A percentile compares a stretch with the other conserved stretches of the same genome.
Evolutionary conservation across 2,113 vertebrate species (phyloP).

Genomic region (Anthoscopus minutus): DNA sequence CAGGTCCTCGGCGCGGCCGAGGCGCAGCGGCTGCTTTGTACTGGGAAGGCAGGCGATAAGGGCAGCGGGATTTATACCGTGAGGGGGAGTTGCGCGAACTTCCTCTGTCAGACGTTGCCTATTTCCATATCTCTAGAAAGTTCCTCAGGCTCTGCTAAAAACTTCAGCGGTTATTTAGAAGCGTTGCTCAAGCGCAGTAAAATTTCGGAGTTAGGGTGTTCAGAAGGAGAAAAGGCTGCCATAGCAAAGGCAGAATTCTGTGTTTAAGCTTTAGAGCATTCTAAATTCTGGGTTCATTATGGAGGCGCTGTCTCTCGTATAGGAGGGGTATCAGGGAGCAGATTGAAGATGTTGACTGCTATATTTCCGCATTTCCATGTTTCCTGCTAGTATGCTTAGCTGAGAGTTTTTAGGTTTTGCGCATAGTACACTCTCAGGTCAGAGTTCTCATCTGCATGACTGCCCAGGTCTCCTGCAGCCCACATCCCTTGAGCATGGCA

Average conservation of each 20-base stretch:
- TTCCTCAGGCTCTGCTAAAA: neutral
- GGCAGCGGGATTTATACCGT: neutral
- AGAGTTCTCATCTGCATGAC: neutral
- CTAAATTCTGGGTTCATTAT: neutral
- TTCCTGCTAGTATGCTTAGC: neutral
- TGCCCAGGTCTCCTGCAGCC: neutral
- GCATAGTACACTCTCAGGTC: accelerated
- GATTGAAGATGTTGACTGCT: neutral
- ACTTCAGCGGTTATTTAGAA: accelerated
- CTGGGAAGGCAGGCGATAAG: neutral
- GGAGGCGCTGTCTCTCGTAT: neutral
- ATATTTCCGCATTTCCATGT: accelerated
- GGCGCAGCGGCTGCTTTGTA: neutral
- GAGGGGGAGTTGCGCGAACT: neutral
- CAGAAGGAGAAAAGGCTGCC: neutral
- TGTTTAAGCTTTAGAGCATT: neutral
- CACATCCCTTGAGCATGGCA: accelerated
- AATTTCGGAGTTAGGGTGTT: accelerated
- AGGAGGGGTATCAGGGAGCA: neutral
- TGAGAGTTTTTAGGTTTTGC: neutral
- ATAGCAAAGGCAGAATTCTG: neutral
- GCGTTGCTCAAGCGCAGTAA: accelerated
- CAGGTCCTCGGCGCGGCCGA: neutral
- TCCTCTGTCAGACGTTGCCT: neutral
- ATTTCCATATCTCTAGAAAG: conserved; percentile 34